These are phyloP conservation scores for Scomberomorus guttatus DNA, from an alignment of 2,797 vertebrate species.

Conservation along the genomic window DNA sequence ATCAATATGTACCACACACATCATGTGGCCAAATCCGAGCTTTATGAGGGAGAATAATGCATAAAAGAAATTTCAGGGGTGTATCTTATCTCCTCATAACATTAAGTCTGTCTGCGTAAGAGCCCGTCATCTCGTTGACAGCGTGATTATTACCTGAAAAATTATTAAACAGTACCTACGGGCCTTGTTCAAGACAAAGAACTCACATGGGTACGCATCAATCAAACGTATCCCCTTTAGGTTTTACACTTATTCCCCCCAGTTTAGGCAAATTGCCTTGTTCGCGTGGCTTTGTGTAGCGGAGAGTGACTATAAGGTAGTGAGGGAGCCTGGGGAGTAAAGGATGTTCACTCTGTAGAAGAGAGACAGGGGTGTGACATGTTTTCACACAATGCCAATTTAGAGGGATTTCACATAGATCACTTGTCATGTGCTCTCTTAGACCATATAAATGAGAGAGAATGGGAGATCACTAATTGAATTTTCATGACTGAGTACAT, in stretches of 20 bases:
- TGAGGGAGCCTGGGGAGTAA: slow-evolving; percentile 85
- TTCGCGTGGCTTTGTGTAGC: slow-evolving; percentile 86
- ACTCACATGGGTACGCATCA: slow-evolving; percentile 87
- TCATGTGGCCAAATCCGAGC: slow-evolving; percentile 75
- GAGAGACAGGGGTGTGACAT: slow-evolving; percentile 87
- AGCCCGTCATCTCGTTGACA: slow-evolving; percentile 85
- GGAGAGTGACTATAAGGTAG: slow-evolving; percentile 87
- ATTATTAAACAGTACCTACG: slow-evolving; percentile 88
- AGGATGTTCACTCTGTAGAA: slow-evolving; percentile 87
- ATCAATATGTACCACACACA: slow-evolving; percentile 64
- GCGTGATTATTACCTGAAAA: slow-evolving; percentile 89
- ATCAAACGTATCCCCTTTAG: slow-evolving; percentile 88
- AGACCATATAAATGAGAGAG: slow-evolving; percentile 88
- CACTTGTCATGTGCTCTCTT: slow-evolving; percentile 88
- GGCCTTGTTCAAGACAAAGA: slow-evolving; percentile 87
- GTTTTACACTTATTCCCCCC: slow-evolving; percentile 88
- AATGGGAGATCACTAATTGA: slow-evolving; percentile 88
- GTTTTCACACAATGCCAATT: slow-evolving; percentile 89
- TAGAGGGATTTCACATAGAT: slow-evolving; percentile 87
- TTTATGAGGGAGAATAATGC: slow-evolving; percentile 77
- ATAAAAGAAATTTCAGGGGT: slow-evolving; percentile 77
- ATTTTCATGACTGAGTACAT: slow-evolving; percentile 87
- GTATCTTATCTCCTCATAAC: slow-evolving; percentile 82
- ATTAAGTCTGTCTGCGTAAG: slow-evolving; percentile 84
- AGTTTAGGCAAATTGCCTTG: slow-evolving; percentile 89